Evolutionary conservation across 2,113 vertebrate genomes (phyloP).

Genomic region (Pagrus major): DNA sequence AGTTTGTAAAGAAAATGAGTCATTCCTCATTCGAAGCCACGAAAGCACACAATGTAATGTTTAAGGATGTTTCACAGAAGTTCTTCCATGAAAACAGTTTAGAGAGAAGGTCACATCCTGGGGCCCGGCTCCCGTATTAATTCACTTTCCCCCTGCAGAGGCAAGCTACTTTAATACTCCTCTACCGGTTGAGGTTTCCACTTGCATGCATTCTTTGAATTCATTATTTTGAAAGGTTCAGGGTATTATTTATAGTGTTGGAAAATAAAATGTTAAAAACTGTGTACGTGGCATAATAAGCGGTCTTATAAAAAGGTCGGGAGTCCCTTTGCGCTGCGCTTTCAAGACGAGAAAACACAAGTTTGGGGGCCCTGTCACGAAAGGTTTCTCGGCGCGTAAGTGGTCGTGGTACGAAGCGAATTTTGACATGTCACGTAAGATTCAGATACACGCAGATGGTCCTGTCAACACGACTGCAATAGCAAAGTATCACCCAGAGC

Average conservation of each 20-base stretch:
- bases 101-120: conserved; percentile 50
- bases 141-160: conserved; percentile 32
- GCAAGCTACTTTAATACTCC: conserved; percentile 37
- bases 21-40: background rate
- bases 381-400: background rate
- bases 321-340: background rate
- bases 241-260: conserved; percentile 65
- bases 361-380: conserved; percentile 14
- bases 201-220: conserved; percentile 50
- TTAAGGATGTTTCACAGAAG: conserved; percentile 26
- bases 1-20: background rate
- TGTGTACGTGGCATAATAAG: conserved; percentile 42
- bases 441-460: conserved; percentile 2
- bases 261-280: conserved; percentile 49
- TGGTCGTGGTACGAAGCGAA: background rate
- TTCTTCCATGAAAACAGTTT: conserved; percentile 32
- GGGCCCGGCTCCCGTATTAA: conserved; percentile 27
- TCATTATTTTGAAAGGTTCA: conserved; percentile 70
- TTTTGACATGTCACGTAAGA: conserved; percentile 25
- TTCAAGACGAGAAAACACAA: conserved; percentile 29
- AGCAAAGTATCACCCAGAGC: conserved; percentile 37
- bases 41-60: background rate
- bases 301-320: conserved; percentile 7
- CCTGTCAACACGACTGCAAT: conserved; percentile 17
- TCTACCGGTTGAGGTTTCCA: conserved; percentile 39